Base-by-base conservation (phyloP, 1,140 invertebrate genomes). In the Neuroterus valhalla region DNA sequence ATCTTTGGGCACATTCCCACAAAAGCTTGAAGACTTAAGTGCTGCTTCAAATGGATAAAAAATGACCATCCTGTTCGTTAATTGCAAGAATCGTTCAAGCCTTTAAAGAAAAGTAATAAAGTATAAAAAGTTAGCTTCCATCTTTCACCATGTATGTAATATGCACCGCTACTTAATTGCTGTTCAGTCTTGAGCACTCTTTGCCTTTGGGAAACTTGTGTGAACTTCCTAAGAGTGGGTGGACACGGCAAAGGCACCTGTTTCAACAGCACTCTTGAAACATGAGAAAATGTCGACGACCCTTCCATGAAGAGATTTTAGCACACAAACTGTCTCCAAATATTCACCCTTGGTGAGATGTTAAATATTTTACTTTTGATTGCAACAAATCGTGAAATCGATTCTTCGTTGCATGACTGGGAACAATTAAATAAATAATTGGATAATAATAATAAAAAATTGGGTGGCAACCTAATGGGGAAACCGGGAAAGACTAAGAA, bases 271-370 rank as follows among this genome's bases (percentile, higher is more conserved):
- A 62, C 55, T 62, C 12, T 15, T n/a, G 55, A 62, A 62, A 62
- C 55, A 62, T 23, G 55, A 62, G 23, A 62, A 62, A 62, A 62
- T 62, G 55, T 31, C 55, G 55, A 62, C 23, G 11, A 62, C 55
- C 55, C 55, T 62, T 62, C 55, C 31, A 62, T 62, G 11, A 62
- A 62, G 55, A 62, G 26, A 62, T 62, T 31, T 31, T 31, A 62
- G 14, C 23, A 23, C 26, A 62, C 26, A 62, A 62, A 5, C 55
- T 31, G 55, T 62, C 21, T 23, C 26, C 23, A 12, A 62, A 62
- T 62, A 62, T 62, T 62, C 31, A 62, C 12, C 55, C 23, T 62
- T 62, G 12, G 8, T 3, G 23, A 62, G 12, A 15, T n/a, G n/a
- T 15, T 62, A 14, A 62, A 26, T 62, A 62, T 62, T 23, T 26